Evolutionary conservation across 1,140 invertebrate genomes (phyloP).

Genomic region (Bicyclus anynana): DNA sequence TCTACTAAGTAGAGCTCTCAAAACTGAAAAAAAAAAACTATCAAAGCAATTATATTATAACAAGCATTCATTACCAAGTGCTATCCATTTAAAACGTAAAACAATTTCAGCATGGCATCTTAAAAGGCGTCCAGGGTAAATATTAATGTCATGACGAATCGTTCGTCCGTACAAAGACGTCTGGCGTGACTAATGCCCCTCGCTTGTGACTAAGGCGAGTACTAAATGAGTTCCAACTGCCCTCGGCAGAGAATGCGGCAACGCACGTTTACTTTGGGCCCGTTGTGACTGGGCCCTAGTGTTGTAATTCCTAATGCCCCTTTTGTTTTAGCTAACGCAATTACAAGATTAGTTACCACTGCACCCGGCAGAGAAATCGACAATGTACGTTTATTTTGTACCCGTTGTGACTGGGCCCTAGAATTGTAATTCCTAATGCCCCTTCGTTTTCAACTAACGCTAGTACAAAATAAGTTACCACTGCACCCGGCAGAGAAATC

Average conservation of each 20-base stretch:
- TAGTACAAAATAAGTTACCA: slow-evolving; percentile 43
- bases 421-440: too few relatives aligned
- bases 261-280: background rate
- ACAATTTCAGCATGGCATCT: slow-evolving; percentile 9
- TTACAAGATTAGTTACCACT: slow-evolving; percentile 43
- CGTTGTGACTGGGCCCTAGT: too few relatives aligned
- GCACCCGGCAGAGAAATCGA: slow-evolving; percentile 44
- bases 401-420: background rate
- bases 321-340: slow-evolving; percentile 44
- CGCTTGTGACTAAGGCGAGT: slow-evolving; percentile 45
- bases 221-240: slow-evolving; percentile 44
- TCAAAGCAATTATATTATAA: too few relatives aligned
- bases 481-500: slow-evolving; percentile 47
- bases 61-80: background rate
- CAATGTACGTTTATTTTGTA: background rate
- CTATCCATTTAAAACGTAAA: slow-evolving; percentile 2
- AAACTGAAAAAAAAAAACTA: too few relatives aligned
- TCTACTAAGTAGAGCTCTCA: too few relatives aligned
- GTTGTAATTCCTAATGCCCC: slow-evolving; percentile 56
- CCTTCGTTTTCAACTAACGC: slow-evolving; percentile 45
- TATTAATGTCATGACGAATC: slow-evolving; percentile 35
- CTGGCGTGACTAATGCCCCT: slow-evolving; percentile 50
- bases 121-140: slow-evolving; percentile 25
- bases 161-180: slow-evolving; percentile 41
- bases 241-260: slow-evolving; percentile 43